Evolutionary conservation across 2,797 vertebrate genomes (phyloP).

Genomic region (Eulemur mongoz): DNA sequence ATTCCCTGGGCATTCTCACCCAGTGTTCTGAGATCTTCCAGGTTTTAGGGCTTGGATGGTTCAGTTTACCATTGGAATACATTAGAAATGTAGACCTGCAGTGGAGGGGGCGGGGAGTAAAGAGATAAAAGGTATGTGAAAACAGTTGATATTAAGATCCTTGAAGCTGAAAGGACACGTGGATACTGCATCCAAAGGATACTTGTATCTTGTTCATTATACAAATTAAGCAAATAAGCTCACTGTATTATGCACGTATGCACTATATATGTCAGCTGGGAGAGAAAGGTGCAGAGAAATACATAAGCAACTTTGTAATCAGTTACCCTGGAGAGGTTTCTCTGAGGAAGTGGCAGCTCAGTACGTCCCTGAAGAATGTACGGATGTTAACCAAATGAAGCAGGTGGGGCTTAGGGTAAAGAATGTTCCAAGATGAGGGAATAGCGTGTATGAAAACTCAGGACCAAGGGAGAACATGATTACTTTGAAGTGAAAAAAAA

Average conservation of each 20-base stretch:
- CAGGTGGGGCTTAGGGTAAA: neutral
- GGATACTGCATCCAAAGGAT: rapidly evolving
- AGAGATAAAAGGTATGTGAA: neutral
- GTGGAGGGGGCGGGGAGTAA: neutral
- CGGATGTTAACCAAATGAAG: neutral
- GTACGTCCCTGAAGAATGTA: neutral
- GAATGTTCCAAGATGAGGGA: neutral
- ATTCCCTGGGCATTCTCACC: neutral
- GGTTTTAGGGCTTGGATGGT: neutral
- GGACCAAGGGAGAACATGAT: neutral
- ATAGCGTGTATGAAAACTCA: neutral
- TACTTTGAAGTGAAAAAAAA: neutral
- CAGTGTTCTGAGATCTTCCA: neutral
- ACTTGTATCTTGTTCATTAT: neutral
- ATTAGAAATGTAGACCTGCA: neutral
- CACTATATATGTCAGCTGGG: neutral
- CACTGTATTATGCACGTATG: neutral
- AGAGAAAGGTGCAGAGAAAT: neutral
- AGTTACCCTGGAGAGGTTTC: neutral
- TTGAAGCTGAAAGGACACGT: neutral
- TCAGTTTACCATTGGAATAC: neutral
- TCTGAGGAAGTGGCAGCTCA: neutral
- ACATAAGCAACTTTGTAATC: neutral
- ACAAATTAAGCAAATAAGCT: neutral
- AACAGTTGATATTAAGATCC: neutral